A percentile compares a stretch with the other conserved stretches of the same genome.
phyloP scores from a whole-genome alignment of 2,797 vertebrate species.

The Micrastur ruficollis region DNA sequence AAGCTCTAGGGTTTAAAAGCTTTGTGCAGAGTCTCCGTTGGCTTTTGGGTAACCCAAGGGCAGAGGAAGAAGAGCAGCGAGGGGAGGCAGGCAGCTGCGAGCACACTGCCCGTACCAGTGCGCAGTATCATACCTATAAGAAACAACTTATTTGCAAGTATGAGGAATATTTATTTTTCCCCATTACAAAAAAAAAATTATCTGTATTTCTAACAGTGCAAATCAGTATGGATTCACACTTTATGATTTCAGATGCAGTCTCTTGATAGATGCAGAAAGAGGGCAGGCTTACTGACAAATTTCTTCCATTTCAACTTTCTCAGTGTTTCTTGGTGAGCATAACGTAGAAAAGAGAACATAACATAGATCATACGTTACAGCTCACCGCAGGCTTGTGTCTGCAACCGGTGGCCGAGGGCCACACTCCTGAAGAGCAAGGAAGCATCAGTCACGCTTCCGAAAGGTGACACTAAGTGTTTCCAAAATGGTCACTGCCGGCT shows the following conservation, averaged over 20 bases:
- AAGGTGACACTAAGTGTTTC: neutral
- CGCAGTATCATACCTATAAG: fast-evolving
- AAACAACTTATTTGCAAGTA: fast-evolving
- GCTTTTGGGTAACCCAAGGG: neutral
- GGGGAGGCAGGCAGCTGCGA: neutral
- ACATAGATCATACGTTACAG: fast-evolving
- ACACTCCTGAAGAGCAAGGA: neutral
- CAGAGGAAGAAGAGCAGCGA: neutral
- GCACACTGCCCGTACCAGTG: no score
- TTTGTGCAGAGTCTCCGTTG: neutral
- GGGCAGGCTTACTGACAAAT: neutral
- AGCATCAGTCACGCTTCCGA: neutral
- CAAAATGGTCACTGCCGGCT: neutral
- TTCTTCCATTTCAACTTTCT: neutral
- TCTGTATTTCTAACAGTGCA: fast-evolving
- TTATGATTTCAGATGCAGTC: neutral
- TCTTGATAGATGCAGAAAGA: neutral
- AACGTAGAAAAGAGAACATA: neutral
- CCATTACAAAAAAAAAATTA: neutral
- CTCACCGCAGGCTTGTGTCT: neutral
- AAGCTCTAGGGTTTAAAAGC: neutral
- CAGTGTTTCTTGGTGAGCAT: fast-evolving
- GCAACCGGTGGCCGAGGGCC: neutral
- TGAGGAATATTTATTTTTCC: neutral
- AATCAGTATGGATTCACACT: neutral